These are phyloP conservation scores for Zaprionus obscuricornis DNA, from an alignment of 2,888 invertebrate species.

Conservation along the genomic window DNA sequence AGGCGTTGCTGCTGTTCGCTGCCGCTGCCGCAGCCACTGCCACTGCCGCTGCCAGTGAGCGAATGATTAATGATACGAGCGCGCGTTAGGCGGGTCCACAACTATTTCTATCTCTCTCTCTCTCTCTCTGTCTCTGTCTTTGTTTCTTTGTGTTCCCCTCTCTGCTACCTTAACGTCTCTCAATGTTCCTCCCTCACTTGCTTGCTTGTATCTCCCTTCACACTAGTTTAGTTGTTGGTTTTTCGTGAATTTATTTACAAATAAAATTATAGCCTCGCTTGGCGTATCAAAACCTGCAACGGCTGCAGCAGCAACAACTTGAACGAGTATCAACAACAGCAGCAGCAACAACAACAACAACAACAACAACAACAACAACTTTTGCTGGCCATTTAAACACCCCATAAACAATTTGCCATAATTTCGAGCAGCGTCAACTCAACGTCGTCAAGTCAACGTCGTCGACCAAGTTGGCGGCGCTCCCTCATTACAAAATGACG, in stretches of 20 bases:
- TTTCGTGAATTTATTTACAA: slow-evolving; percentile 77
- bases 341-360: slow-evolving; percentile 7
- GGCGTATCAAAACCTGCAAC: slow-evolving; percentile 29
- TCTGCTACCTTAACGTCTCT: neutral
- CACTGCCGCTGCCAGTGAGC: slow-evolving; percentile 53
- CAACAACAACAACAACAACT: slow-evolving; percentile 12
- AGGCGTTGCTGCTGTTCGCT: slow-evolving; percentile 61
- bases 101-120: slow-evolving; percentile 9
- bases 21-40: too few relatives aligned
- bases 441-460: too few relatives aligned
- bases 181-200: slow-evolving; percentile 2
- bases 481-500: slow-evolving; percentile 78
- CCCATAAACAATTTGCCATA: slow-evolving; percentile 78
- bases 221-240: slow-evolving; percentile 63
- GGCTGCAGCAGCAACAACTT: slow-evolving; percentile 24
- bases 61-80: slow-evolving; percentile 70
- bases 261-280: slow-evolving; percentile 66
- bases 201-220: slow-evolving; percentile 2
- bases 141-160: neutral
- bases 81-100: slow-evolving; percentile 61
- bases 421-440: slow-evolving; percentile 72
- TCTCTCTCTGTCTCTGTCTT: slow-evolving; percentile 3
- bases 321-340: slow-evolving; percentile 12
- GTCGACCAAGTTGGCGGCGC: slow-evolving; percentile 50
- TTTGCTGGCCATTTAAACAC: slow-evolving; percentile 76